Evolutionary conservation across 2,888 invertebrate species (phyloP), one percentile per base, ranked within the genome.

Genomic region (Nudaria mundana): DNA sequence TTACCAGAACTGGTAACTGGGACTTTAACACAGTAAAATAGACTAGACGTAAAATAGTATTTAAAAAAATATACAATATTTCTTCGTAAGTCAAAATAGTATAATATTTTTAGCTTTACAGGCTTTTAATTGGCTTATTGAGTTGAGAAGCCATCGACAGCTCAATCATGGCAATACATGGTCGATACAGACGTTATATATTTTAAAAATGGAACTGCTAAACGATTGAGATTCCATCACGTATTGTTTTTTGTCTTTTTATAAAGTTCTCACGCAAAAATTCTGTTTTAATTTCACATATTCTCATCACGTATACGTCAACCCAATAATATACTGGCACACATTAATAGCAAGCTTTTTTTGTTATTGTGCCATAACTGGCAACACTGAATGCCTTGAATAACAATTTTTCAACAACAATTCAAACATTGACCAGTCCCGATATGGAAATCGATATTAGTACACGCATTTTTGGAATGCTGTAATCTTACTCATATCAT

Each of bases 351-450:
- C 20, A 11, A 28, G 33, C n/a, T 32, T 16, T 18, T 33, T 36
- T 37, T 33, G 23, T 41, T 36, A 33, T 25, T 42, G 33, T 26
- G 24, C 38, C 29, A 40, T 41, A 37, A 32, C 22, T 29, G 35
- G 24, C 39, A 39, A 36, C 23, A 20, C 30, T 5, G 30, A 35
- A 11, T 31, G 47, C 5, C 33, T 36, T 34, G 57, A 42, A 52
- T 56, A 35, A 31, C 29, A 47, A 52, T 46, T 30, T 6, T 26
- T n/a, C n/a, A n/a, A n/a, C n/a, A n/a, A n/a, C 10, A 11, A 13
- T 11, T 18, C 24, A 30, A 42, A 39, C 36, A 31, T 10, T 36
- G 36, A 32, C 22, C 24, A 29, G 24, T 34, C 31, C 32, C 36
- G 24, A 33, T 33, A 37, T 31, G 32, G 29, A 30, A 6, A n/a